Percentiles rank a stretch among this genome's conserved stretches.
Conservation (phyloP, 2,888 invertebrate species). For the Ashinkailepas kermadecensis region DNA sequence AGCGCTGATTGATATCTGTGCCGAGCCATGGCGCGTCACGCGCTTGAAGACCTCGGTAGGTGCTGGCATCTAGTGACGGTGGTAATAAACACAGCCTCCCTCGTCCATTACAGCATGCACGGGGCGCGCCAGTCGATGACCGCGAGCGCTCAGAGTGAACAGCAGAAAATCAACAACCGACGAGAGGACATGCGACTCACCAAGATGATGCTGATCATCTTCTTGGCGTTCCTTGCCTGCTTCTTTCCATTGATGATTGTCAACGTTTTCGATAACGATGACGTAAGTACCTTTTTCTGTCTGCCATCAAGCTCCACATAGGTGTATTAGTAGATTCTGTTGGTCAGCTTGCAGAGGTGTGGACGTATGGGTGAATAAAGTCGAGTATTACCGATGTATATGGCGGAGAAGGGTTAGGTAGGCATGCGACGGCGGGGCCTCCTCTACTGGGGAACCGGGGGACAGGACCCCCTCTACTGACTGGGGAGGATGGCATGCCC, state of each 20-base stretch:
- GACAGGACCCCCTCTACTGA: too few relatives aligned
- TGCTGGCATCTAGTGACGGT: not conserved
- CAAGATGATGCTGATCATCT: conserved; percentile 77
- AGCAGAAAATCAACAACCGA: conserved; percentile 25
- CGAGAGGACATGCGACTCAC: conserved; percentile 73
- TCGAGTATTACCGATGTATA: too few relatives aligned
- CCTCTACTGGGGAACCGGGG: too few relatives aligned
- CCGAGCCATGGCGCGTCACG: too few relatives aligned
- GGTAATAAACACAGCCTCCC: too few relatives aligned
- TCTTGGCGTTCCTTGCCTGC: conserved; percentile 73
- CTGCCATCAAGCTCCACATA: not conserved
- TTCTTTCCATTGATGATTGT: conserved; percentile 81
- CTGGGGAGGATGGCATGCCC: too few relatives aligned
- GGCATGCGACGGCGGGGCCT: too few relatives aligned
- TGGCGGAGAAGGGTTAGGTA: too few relatives aligned
- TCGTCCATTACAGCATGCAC: not conserved
- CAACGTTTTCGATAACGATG: conserved; percentile 71
- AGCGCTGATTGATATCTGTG: too few relatives aligned
- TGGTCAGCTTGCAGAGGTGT: too few relatives aligned
- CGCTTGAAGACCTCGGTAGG: not conserved
- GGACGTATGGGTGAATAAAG: too few relatives aligned
- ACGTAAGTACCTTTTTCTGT: conserved; percentile 44
- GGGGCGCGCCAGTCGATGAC: not conserved
- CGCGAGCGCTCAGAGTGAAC: conserved; percentile 13
- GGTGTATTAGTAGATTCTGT: too few relatives aligned